Conservation (phyloP, 2,888 invertebrate genomes). For the Gari tellinella region DNA sequence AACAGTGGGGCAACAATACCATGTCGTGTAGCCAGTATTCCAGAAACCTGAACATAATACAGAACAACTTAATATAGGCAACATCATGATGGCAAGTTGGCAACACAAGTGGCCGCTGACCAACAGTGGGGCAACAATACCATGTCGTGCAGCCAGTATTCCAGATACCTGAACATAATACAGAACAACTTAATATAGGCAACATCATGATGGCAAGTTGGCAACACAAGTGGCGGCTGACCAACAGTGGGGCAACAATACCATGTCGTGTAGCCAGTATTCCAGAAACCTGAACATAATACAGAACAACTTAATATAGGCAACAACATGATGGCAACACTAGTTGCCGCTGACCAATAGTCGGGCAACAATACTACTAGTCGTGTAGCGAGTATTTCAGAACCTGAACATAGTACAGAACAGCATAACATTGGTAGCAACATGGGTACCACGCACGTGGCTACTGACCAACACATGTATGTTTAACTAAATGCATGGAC, state of each 20-base stretch:
- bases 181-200: slow-evolving; percentile 64
- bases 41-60: slow-evolving; percentile 76
- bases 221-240: slow-evolving; percentile 79
- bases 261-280: too few relatives aligned
- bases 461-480: too few relatives aligned
- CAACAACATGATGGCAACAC: slow-evolving; percentile 80
- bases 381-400: slow-evolving; percentile 52
- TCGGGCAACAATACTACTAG: too few relatives aligned
- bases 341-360: slow-evolving; percentile 76
- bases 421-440: slow-evolving; percentile 81
- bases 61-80: slow-evolving; percentile 69
- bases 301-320: slow-evolving; percentile 64
- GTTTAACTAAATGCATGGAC: too few relatives aligned
- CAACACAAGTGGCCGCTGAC: slow-evolving; percentile 80
- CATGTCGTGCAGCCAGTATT: too few relatives aligned
- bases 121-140: slow-evolving; percentile 22
- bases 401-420: too few relatives aligned
- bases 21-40: too few relatives aligned
- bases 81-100: slow-evolving; percentile 78
- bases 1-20: too few relatives aligned
- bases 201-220: slow-evolving; percentile 79
- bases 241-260: slow-evolving; percentile 46
- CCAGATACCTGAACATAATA: slow-evolving; percentile 76
- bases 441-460: too few relatives aligned
- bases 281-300: slow-evolving; percentile 76